Conservation (phyloP, 2,888 invertebrate genomes). For the Hirtodrosophila duncani region DNA sequence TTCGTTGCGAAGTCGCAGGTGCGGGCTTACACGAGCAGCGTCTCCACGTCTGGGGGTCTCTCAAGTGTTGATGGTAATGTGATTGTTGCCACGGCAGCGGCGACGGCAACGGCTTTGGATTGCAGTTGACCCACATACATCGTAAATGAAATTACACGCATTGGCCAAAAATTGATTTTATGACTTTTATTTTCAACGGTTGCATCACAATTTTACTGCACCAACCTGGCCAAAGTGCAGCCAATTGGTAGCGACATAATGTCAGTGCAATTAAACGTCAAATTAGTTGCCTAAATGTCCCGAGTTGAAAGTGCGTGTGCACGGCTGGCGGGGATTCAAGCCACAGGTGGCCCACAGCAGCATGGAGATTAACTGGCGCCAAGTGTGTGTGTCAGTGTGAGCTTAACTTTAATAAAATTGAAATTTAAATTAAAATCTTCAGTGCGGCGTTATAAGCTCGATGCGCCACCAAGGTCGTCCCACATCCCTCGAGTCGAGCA, state of each 20-base stretch:
- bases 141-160: constrained; percentile 55
- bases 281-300: constrained; percentile 50
- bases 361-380: constrained; percentile 12
- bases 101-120: background rate
- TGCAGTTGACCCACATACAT: constrained; percentile 60
- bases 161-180: constrained; percentile 44
- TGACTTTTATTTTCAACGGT: constrained; percentile 20
- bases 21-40: constrained; percentile 12
- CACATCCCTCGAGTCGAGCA: constrained; percentile 15
- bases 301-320: constrained; percentile 35
- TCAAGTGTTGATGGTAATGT: constrained; percentile 58
- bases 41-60: constrained; percentile 1
- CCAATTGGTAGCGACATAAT: constrained; percentile 42
- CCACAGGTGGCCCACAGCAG: constrained; percentile 26
- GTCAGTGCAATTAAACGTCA: constrained; percentile 45
- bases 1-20: constrained; percentile 46
- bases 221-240: constrained; percentile 16
- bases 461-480: constrained; percentile 46
- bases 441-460: no score
- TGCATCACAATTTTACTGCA: constrained; percentile 44
- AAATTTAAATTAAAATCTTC: constrained; percentile 6
- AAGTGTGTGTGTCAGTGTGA: no score
- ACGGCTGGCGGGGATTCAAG: constrained; percentile 15
- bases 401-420: no score
- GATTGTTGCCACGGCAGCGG: constrained; percentile 62